These are phyloP conservation scores for Vimba vimba DNA, from an alignment of 2,113 vertebrate genomes.

Conservation along the genomic window DNA sequence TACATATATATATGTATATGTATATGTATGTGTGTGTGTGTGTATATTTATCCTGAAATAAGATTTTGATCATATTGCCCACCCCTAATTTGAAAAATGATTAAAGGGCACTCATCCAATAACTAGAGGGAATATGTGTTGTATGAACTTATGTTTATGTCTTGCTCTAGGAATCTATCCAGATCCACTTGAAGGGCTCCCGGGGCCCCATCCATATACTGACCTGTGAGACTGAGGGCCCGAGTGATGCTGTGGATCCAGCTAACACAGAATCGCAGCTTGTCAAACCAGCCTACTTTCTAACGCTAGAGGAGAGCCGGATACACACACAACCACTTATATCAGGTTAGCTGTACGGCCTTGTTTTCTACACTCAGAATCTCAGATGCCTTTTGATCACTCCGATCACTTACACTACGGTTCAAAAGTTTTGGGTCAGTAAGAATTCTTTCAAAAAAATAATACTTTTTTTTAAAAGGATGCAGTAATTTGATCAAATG, in stretches of 20 bases:
- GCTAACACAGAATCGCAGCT: background rate
- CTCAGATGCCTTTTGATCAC: background rate
- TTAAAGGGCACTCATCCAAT: background rate
- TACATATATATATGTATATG: no score
- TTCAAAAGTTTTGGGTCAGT: background rate
- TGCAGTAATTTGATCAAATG: background rate
- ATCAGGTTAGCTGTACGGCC: conserved; percentile 55
- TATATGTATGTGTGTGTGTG: no score
- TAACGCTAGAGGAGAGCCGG: conserved; percentile 69
- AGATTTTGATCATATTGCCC: no score
- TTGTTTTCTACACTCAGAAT: no score
- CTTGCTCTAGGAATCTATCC: conserved; percentile 81
- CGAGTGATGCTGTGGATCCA: background rate
- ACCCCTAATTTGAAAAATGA: background rate
- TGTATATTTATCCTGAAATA: no score
- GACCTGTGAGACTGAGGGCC: conserved; percentile 76
- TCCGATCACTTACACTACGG: background rate
- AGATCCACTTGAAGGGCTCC: conserved; percentile 84
- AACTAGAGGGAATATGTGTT: background rate
- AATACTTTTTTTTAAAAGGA: background rate
- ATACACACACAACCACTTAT: conserved; percentile 55
- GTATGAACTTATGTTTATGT: background rate
- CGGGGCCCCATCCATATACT: conserved; percentile 84
- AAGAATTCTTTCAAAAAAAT: background rate
- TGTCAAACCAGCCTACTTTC: conserved; percentile 55